A percentile compares a stretch with the other conserved stretches of the same genome.
These are phyloP conservation scores for Lasioglossum pauxillum DNA, from an alignment of 2,888 invertebrate species.

Conservation along the genomic window DNA sequence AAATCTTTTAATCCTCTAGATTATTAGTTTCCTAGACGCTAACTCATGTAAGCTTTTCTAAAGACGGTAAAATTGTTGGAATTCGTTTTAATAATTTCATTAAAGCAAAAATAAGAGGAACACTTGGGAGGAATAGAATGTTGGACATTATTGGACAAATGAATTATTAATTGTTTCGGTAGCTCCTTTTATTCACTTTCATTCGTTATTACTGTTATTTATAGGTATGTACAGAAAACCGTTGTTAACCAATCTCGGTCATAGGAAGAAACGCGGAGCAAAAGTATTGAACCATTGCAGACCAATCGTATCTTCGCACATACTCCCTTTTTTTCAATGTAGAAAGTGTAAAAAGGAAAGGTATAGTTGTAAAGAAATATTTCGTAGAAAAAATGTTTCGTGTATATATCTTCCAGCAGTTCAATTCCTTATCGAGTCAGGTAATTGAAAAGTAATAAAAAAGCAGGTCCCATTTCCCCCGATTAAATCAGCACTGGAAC, in stretches of 20 bases:
- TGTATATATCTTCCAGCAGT: constrained; percentile 55
- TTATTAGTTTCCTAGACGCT: not conserved
- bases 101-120: constrained; percentile 1
- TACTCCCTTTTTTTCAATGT: constrained; percentile 45
- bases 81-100: not conserved
- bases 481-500: constrained; percentile 59
- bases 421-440: constrained; percentile 57
- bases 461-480: constrained; percentile 64
- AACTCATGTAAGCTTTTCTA: not conserved
- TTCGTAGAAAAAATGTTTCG: constrained; percentile 70
- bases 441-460: constrained; percentile 59
- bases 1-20: not conserved
- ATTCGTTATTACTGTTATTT: constrained; percentile 78
- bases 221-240: constrained; percentile 81
- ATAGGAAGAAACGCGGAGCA: constrained; percentile 58
- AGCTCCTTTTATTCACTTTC: constrained; percentile 80
- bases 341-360: constrained; percentile 61
- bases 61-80: not conserved
- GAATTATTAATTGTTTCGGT: constrained; percentile 68
- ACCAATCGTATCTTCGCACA: constrained; percentile 48
- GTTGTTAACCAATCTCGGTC: constrained; percentile 70
- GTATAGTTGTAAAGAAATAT: constrained; percentile 63
- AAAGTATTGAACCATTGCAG: constrained; percentile 54
- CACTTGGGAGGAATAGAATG: constrained; percentile 5
- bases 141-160: constrained; percentile 5